Base-by-base conservation (phyloP, 2,797 vertebrate genomes). In the Anguilla megastoma region DNA sequence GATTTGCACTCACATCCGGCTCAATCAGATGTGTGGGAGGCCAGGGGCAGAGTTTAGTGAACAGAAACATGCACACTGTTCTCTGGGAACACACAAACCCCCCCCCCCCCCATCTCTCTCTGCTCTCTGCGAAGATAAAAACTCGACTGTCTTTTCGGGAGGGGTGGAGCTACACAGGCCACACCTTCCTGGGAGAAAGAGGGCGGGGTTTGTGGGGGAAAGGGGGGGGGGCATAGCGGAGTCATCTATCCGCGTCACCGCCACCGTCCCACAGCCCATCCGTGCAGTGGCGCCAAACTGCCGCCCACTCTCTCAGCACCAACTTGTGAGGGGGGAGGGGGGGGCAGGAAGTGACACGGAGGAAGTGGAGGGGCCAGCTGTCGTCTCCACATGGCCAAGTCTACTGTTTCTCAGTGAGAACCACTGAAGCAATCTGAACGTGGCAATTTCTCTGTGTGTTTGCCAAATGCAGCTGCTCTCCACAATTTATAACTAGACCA, bases 301-400 rank as follows among this genome's bases (percentile, higher is more conserved):
- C 33, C 33, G 3, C 74, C 74, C 74, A 79, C 74, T 36, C 74
- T 18, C 16, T 79, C 74, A 79, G 74, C 12, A 4, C 71, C 27
- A 12, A 30, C 71, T 36, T 69, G 63, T 21, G n/a, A 18, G 56
- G 56, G 56, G 56, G 56, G 2, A 12, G 54, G 10, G 74, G 74
- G 74, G 33, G 16, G 3, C 41, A 82, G 79, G 79, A 82, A 48
- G 45, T 21, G 79, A 50, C 79, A 50, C 79, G 2, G 45, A 50
- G 79, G 45, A 50, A 82, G 79, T 48, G 41, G 41, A 50, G 41
- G 45, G 45, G 45, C 6, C 79, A 50, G 79, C 79, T 50, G 79
- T 82, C 79, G 21, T 82, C 79, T 82, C 79, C 79, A 50, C 79
- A n/a, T n/a, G 79, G 79, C 79, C 79, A 10, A n/a, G 41, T 9